Percentiles rank a stretch among this genome's conserved stretches.
Conservation (phyloP, 2,797 vertebrate species). For the Heteromormyrus szaboi region DNA sequence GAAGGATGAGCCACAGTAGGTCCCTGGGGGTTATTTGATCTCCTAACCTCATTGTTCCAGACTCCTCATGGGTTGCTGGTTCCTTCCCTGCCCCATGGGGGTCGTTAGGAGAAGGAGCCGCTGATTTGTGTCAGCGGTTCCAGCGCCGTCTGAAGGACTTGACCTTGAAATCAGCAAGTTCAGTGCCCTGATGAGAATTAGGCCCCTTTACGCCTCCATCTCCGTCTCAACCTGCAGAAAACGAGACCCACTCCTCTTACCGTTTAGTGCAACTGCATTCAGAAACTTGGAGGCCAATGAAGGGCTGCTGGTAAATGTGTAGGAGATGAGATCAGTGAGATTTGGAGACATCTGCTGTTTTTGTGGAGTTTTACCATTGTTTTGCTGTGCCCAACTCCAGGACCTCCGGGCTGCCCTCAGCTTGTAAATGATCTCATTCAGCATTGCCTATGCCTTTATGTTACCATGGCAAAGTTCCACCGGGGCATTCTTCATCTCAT, state of each 20-base stretch:
- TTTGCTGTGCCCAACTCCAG: neutral
- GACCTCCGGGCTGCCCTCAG: neutral
- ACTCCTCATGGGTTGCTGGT: neutral
- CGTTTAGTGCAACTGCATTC: neutral
- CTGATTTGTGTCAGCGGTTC: neutral
- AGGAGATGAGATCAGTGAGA: neutral
- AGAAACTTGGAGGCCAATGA: neutral
- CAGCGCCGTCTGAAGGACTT: neutral
- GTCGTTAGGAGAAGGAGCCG: neutral
- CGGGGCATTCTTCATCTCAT: neutral
- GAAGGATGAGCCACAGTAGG: neutral
- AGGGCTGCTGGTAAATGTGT: neutral
- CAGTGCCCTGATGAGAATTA: neutral
- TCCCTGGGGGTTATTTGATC: neutral
- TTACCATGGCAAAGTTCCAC: neutral
- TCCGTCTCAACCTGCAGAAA: neutral
- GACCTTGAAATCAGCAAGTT: constrained; percentile 7
- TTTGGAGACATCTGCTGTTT: neutral
- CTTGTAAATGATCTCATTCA: neutral
- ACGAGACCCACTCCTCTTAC: neutral
- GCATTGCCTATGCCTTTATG: neutral
- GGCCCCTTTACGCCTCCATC: neutral
- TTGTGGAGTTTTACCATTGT: neutral
- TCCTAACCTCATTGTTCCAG: constrained; percentile 18
- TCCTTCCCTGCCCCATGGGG: neutral